These are phyloP conservation scores for Cephus nigrinus DNA, from an alignment of 2,888 invertebrate genomes.

Conservation along the genomic window DNA sequence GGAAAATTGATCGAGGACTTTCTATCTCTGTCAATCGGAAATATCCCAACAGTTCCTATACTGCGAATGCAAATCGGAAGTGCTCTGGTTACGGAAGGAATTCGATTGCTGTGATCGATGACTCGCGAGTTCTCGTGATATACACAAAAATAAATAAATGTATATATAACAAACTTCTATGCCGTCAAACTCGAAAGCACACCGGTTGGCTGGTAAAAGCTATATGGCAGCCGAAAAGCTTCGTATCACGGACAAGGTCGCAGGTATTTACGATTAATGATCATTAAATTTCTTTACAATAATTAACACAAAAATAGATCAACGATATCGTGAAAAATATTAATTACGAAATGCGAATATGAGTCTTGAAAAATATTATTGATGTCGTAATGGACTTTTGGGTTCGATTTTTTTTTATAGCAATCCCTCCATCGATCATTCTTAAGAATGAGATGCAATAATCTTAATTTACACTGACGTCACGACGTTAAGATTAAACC, in stretches of 20 bases:
- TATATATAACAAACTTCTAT: background rate
- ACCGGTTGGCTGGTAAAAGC: background rate
- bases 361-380: background rate
- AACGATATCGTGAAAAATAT: background rate
- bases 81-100: background rate
- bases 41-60: background rate
- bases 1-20: background rate
- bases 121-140: background rate
- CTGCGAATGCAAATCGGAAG: background rate
- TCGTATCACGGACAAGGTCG: background rate
- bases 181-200: background rate
- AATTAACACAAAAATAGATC: background rate
- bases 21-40: background rate
- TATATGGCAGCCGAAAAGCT: background rate
- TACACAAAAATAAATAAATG: too few species aligned
- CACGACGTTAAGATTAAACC: background rate
- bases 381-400: background rate
- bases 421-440: background rate
- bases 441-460: background rate
- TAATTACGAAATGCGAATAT: background rate
- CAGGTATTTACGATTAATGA: background rate
- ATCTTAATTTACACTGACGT: background rate
- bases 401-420: background rate
- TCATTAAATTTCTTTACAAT: background rate
- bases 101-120: background rate